Conservation (phyloP, 2,113 vertebrate species). For the Syrrhaptes paradoxus region DNA sequence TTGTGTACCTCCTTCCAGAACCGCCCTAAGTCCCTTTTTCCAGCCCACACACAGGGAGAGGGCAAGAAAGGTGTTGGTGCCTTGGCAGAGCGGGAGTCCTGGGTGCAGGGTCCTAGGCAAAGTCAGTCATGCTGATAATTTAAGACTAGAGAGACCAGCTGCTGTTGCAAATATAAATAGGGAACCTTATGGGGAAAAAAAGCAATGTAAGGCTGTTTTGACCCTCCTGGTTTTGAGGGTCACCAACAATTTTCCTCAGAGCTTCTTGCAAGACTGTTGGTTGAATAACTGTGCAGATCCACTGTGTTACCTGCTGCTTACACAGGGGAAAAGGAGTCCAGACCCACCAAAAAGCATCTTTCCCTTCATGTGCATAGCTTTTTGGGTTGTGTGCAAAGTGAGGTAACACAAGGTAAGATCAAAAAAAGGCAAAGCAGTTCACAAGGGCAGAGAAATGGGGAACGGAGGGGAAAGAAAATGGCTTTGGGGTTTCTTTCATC, state of each 20-base stretch:
- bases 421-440: background rate
- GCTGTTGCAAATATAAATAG: background rate
- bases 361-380: background rate
- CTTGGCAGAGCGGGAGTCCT: background rate
- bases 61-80: background rate
- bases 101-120: background rate
- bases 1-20: background rate
- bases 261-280: background rate
- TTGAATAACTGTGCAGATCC: background rate
- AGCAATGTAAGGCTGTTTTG: background rate
- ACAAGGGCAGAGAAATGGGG: background rate
- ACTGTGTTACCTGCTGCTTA: background rate
- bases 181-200: background rate
- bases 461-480: background rate
- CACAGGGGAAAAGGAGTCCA: background rate
- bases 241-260: background rate
- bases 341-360: background rate
- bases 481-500: background rate
- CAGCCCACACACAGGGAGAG: rapidly evolving
- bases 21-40: background rate
- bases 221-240: background rate
- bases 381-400: background rate
- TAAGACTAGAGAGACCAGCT: background rate
- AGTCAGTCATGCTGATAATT: background rate
- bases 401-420: background rate